phyloP scores from a whole-genome alignment of 1,140 invertebrate species.

The Drosophila quadrilineata region DNA sequence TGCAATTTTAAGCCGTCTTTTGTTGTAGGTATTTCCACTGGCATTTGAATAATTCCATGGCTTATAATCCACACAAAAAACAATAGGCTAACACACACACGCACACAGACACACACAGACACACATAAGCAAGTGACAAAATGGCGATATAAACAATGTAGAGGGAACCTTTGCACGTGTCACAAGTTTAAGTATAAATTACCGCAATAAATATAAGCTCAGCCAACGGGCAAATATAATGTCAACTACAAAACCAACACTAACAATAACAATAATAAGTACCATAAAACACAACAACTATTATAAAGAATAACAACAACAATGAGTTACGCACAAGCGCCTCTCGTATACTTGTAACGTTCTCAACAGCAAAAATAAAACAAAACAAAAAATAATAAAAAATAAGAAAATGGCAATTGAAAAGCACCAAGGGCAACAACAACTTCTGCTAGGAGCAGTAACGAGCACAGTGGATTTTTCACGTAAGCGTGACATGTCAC shows the following conservation, averaged over 20 bases:
- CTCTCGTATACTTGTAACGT: constrained; percentile 25
- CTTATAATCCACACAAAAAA: constrained; percentile 29
- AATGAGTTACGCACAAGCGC: constrained; percentile 53
- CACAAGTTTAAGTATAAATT: constrained; percentile 67
- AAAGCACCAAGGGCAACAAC: constrained; percentile 27
- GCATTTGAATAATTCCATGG: constrained; percentile 27
- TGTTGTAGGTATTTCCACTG: constrained; percentile 53
- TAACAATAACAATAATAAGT: constrained; percentile 3
- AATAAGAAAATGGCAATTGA: constrained; percentile 29
- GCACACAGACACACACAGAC: constrained; percentile 23
- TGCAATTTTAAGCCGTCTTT: constrained; percentile 10
- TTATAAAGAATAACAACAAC: constrained; percentile 6
- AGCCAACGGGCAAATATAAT: constrained; percentile 48
- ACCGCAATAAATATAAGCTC: constrained; percentile 69
- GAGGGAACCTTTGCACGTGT: constrained; percentile 18
- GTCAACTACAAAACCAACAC: constrained; percentile 26
- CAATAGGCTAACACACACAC: constrained; percentile 35
- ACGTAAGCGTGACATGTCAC: constrained; percentile 60
- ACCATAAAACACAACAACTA: constrained; percentile 4
- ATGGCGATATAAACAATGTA: constrained; percentile 28
- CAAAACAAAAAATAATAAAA: constrained; percentile 46
- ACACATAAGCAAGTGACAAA: constrained; percentile 39
- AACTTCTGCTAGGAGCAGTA: constrained; percentile 31
- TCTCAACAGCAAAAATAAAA: constrained; percentile 43
- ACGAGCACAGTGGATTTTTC: constrained; percentile 21